Evolutionary conservation across 2,888 invertebrate species (phyloP).

Genomic region (Eueremaeus valkanovi): DNA sequence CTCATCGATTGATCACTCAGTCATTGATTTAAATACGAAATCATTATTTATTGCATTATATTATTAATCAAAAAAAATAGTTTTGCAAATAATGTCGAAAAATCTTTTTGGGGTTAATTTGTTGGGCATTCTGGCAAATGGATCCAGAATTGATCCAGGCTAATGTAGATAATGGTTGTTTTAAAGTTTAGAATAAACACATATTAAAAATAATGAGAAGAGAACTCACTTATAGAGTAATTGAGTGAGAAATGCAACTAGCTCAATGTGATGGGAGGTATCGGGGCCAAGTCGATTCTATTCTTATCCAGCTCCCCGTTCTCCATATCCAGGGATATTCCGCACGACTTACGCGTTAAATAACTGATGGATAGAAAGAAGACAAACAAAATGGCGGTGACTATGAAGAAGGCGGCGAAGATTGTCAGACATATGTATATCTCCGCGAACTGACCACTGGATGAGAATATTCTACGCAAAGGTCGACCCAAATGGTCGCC

Average conservation of each 20-base stretch:
- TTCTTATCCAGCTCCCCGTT: background rate
- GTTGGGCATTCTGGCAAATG: too few relatives aligned
- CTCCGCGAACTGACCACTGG: constrained; percentile 1
- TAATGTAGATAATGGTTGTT: too few relatives aligned
- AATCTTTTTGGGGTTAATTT: too few relatives aligned
- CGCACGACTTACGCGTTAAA: background rate
- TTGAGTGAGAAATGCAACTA: too few relatives aligned
- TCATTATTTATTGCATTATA: background rate
- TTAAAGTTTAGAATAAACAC: too few relatives aligned
- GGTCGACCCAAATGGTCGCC: constrained; percentile 23
- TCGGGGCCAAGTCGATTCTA: too few relatives aligned
- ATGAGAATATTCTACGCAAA: background rate
- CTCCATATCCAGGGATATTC: background rate
- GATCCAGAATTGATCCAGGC: too few relatives aligned
- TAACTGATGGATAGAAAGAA: constrained; percentile 8
- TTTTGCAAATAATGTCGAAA: too few relatives aligned
- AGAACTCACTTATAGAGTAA: too few relatives aligned
- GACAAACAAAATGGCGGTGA: constrained; percentile 8
- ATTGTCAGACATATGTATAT: constrained; percentile 17
- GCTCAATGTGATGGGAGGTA: constrained; percentile 4
- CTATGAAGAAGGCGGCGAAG: background rate
- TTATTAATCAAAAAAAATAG: background rate
- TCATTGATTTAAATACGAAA: background rate
- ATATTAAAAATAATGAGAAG: too few relatives aligned
- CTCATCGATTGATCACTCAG: background rate